Evolutionary conservation across 2,113 vertebrate species (phyloP).

Genomic region (Bettongia penicillata): DNA sequence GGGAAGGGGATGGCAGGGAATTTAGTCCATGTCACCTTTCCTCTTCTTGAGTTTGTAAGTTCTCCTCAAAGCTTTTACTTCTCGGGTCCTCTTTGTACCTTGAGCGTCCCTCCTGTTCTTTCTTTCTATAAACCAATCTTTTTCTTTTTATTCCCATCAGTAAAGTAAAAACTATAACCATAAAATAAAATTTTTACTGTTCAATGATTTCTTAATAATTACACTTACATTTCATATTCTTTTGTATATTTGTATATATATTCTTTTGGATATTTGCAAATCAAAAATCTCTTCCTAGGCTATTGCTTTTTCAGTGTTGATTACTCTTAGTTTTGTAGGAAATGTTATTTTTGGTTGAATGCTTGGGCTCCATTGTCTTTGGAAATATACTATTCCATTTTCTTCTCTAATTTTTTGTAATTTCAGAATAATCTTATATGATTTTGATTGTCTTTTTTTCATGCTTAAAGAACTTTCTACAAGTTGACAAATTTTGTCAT

Average conservation of each 20-base stretch:
- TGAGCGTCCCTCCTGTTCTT: not conserved
- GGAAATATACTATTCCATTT: not conserved
- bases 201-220: not conserved
- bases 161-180: not conserved
- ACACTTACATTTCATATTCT: not conserved
- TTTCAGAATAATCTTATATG: not conserved
- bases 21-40: not conserved
- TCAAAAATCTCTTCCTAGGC: not conserved
- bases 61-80: not conserved
- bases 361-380: not conserved
- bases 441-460: not conserved
- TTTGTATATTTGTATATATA: no score
- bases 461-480: not conserved
- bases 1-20: not conserved
- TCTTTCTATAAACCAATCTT: not conserved
- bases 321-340: not conserved
- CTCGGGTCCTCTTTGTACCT: not conserved
- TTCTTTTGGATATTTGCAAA: not conserved
- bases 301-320: not conserved
- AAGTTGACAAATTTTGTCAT: not conserved
- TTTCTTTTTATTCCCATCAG: not conserved
- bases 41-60: not conserved
- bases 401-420: not conserved
- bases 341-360: not conserved
- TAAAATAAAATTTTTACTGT: not conserved